Base-by-base conservation (phyloP, 2,888 invertebrate species). In the Oscheius sp. region DNA sequence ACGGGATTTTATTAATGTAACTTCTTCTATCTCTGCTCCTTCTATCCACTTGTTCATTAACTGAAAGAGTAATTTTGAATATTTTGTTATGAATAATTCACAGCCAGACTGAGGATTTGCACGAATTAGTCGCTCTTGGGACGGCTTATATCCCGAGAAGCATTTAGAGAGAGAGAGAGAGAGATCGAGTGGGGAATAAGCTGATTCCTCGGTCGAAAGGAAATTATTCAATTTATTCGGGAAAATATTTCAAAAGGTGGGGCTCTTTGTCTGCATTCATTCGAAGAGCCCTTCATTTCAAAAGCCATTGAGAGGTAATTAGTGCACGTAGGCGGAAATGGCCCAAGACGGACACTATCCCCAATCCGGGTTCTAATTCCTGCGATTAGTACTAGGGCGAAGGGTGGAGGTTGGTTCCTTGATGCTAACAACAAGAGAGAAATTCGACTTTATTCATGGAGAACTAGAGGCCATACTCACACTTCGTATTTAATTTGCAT, bases 1-100 rank as follows among this genome's bases (percentile, higher is more conserved):
- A 6, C 68, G 68, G 17, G 68, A 68, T 61, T 65, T 65, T 20
- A 65, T 65, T n/a, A 65, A 39, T 23, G 53, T 15, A 25, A 53
- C 53, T 65, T 65, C 65, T 12, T 65, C 45, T 15, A 6, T 20
- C 27, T 61, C 61, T 27, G 37, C 8, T 10, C 8, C 37, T 20
- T 48, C 48, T 12, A 25, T 48, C 12, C 25, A 15, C 23, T 3
- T 48, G 20, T 48, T 10, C 48, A 48, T 48, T 48, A 15, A 48
- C 48, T 48, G 23, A 23, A 48, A 42, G 17, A 4, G 12, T n/a
- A 42, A 6, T 42, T 12, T 4, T 42, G n/a, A n/a, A n/a, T n/a
- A n/a, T n/a, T n/a, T n/a, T n/a, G n/a, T n/a, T n/a, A n/a, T n/a
- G n/a, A n/a, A n/a, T n/a, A n/a, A n/a, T n/a, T n/a, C n/a, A n/a